phyloP scores from a whole-genome alignment of 2,888 invertebrate genomes.

The Eretmocerus hayati region DNA sequence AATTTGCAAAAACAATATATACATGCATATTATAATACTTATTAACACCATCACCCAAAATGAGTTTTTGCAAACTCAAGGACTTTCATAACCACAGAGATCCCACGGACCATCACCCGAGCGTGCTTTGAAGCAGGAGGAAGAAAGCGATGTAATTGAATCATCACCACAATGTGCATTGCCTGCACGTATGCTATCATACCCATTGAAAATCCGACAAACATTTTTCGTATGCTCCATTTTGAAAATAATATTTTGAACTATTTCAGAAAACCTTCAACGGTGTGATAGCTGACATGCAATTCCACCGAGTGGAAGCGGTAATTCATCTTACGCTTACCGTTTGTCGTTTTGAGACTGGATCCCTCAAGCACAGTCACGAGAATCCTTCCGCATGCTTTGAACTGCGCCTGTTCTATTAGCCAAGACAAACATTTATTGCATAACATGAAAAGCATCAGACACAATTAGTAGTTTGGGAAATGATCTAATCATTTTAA shows the following conservation, averaged over 20 bases:
- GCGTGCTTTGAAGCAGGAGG: conserved; percentile 14
- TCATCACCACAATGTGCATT: conserved; percentile 3
- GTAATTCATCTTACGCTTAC: conserved; percentile 33
- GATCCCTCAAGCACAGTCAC: conserved; percentile 45
- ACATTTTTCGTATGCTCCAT: not conserved
- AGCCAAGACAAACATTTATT: conserved; percentile 25
- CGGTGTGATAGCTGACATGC: not conserved
- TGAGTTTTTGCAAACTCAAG: conserved; percentile 1
- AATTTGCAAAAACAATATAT: conserved; percentile 15
- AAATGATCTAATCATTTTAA: too few species aligned
- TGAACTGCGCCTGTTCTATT: conserved; percentile 52
- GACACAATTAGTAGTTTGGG: too few species aligned
- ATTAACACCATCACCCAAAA: conserved; percentile 13
- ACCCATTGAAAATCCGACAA: not conserved
- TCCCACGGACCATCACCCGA: conserved; percentile 9
- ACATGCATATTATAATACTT: conserved; percentile 3
- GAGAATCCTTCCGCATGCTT: conserved; percentile 55
- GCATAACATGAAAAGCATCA: too few species aligned
- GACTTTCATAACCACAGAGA: conserved; percentile 12
- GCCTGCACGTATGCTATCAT: not conserved
- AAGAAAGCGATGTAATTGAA: conserved; percentile 7
- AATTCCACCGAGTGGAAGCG: too few species aligned
- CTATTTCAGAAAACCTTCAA: not conserved
- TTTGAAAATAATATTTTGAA: not conserved
- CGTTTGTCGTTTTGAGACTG: conserved; percentile 38